Evolutionary conservation across 2,888 invertebrate genomes (phyloP), one percentile per base, ranked within the genome.

Genomic region (Cosmia pyralina): DNA sequence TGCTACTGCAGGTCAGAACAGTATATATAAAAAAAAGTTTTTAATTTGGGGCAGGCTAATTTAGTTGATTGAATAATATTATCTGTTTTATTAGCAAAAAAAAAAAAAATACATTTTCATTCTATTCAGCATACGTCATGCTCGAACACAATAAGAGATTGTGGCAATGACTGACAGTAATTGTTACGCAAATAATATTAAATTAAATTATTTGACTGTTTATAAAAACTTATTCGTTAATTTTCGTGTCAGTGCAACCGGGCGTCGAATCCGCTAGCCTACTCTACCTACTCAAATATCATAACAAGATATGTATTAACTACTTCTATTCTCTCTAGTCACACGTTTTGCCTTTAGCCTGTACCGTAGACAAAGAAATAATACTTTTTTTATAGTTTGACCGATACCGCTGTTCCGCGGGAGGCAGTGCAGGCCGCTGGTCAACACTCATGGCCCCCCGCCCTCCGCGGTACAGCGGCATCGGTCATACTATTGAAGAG

Each of bases 241-340:
- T 4, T n/a, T 46, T 57, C 57, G 58, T 63, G 38, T 34, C 74
- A 77, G 69, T 83, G 60, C 76, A 72, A 70, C 6, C 52, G 64
- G 64, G 77, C 17, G 44, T 67, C 50, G 19, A 73, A 53, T 79
- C 66, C 60, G 41, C 76, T 83, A 85, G 34, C 78, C 77, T 79
- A 84, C 44, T 74, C 64, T 72, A 78, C 15, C 65, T 79, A 87
- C 53, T 80, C 72, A 81, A 88, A 88, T 88, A 87, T 88, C 88
- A 84, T 86, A 77, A 81, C 82, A 77, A 80, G 86, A 88, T 88
- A 88, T 88, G 87, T 84, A 75, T 87, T 44, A 76, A 71, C 52
- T 74, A 80, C 69, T 67, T 74, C 46, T 63, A 60, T 34, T 55
- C 55, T 60, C 34, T 59, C 62, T 65, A 79, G 68, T 74, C 78